A percentile compares a stretch with the other conserved stretches of the same genome.
Evolutionary conservation across 2,797 vertebrate species (phyloP).

Genomic region (Pogonophryne albipinna): DNA sequence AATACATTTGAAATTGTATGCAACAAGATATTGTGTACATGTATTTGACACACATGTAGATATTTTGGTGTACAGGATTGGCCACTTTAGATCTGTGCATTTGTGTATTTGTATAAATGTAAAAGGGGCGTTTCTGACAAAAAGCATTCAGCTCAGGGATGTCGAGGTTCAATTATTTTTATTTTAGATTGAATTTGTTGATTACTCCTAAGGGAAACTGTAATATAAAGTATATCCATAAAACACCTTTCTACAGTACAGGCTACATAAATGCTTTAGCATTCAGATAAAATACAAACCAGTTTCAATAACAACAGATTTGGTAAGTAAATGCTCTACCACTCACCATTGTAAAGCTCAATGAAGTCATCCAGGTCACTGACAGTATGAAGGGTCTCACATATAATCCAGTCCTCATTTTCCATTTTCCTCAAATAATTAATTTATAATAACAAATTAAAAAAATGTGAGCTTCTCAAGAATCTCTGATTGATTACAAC

Average conservation of each 20-base stretch:
- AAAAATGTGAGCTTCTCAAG: too few relatives aligned
- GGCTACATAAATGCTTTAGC: neutral
- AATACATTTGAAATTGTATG: neutral
- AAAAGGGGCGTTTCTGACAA: neutral
- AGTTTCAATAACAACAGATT: neutral
- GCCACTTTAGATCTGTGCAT: too few relatives aligned
- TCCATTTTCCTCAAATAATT: conserved; percentile 35
- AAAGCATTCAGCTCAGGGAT: neutral
- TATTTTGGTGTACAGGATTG: too few relatives aligned
- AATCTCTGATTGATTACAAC: neutral
- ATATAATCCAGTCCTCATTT: conserved; percentile 46
- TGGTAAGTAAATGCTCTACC: neutral
- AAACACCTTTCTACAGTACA: too few relatives aligned
- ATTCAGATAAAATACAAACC: neutral
- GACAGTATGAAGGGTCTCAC: conserved; percentile 54
- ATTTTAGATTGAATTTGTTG: neutral
- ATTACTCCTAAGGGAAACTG: neutral
- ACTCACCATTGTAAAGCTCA: conserved; percentile 67
- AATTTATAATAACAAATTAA: too few relatives aligned
- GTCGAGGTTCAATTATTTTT: neutral
- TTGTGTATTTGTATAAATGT: too few relatives aligned
- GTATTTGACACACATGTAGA: too few relatives aligned
- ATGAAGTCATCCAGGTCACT: conserved; percentile 71
- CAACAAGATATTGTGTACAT: neutral
- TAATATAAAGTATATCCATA: neutral